Base-by-base conservation (phyloP, 2,113 vertebrate species). In the Macroglossus sobrinus region DNA sequence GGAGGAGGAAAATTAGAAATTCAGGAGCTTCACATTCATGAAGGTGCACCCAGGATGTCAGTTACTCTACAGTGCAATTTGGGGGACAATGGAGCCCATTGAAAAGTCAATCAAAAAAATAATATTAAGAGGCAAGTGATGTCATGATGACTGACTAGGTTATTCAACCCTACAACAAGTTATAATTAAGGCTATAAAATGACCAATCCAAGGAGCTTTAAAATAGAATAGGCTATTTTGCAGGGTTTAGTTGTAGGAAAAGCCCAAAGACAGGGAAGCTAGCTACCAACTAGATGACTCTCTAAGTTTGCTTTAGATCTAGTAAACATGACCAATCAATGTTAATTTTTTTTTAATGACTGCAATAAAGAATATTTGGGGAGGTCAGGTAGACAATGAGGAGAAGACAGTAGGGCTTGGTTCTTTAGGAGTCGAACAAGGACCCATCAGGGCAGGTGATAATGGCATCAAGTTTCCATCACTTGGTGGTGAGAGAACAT, bases 91-190 rank as follows among this genome's bases (percentile, higher is more conserved):
- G 2, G 8, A 28, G 22, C 16, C 30, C 71, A 82, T 71, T 35
- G 30, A 96, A 87, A 91, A 50, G 3, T 89, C 96, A 88, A n/a
- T 78, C 30, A 55, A 78, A 84, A 94, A 78, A 89, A 55, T 64
- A 84, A 61, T 57, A 55, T 24, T 87, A 84, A 90, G 26, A 95
- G 50, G 16, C 55, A 81, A 30, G 50, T 63, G 30, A 88, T 47
- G 30, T 81, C 87, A 68, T 35, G 45, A 81, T 86, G 43, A 71
- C 59, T 88, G 16, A 38, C 57, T 79, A 9, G 8, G 7, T 61
- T 84, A 87, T 89, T 86, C 94, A 94, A 63, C 26, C 8, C 45
- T 35, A 33, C 13, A 90, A 55, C 13, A 28, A 68, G 15, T 75
- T 94, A 76, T 14, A 75, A 66, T 10, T 35, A 38, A 90, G 35